Conservation (phyloP, 2,113 vertebrate genomes). For the Oxyura jamaicensis region DNA sequence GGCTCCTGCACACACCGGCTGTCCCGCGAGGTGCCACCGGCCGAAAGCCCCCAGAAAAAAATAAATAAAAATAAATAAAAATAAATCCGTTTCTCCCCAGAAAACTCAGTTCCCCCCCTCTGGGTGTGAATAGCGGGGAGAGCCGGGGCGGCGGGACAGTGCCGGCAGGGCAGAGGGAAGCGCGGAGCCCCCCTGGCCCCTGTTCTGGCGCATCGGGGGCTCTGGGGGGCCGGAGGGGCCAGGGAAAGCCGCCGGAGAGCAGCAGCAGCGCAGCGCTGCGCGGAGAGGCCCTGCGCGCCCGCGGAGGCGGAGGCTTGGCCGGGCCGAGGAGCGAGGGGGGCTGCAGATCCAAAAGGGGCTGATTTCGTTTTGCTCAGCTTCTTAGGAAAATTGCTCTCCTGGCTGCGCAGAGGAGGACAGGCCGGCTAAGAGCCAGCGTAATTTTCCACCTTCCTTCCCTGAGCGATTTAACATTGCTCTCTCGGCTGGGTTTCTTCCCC, state of each 20-base stretch:
- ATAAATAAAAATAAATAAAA: no score
- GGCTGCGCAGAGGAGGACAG: neutral
- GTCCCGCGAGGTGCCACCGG: neutral
- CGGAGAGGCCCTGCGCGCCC: neutral
- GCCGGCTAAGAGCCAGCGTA: slow-evolving; percentile 33
- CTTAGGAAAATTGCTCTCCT: slow-evolving; percentile 47
- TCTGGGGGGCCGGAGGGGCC: neutral
- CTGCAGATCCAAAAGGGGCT: neutral
- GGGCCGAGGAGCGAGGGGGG: neutral
- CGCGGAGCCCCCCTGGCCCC: neutral
- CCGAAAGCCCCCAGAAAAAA: neutral
- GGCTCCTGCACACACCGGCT: neutral
- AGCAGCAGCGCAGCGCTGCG: neutral
- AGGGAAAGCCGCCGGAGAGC: neutral
- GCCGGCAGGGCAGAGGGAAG: neutral
- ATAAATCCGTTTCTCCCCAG: neutral
- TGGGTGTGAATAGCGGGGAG: neutral
- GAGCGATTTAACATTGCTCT: slow-evolving; percentile 49
- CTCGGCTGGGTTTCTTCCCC: neutral
- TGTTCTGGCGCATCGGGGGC: neutral
- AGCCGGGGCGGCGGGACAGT: neutral
- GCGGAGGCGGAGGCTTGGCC: slow-evolving; percentile 18
- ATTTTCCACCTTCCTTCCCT: slow-evolving; percentile 61
- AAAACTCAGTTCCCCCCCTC: neutral
- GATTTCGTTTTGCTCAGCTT: slow-evolving; percentile 36